Conservation (phyloP, 1,140 invertebrate species). For the Calephelis nemesis region DNA sequence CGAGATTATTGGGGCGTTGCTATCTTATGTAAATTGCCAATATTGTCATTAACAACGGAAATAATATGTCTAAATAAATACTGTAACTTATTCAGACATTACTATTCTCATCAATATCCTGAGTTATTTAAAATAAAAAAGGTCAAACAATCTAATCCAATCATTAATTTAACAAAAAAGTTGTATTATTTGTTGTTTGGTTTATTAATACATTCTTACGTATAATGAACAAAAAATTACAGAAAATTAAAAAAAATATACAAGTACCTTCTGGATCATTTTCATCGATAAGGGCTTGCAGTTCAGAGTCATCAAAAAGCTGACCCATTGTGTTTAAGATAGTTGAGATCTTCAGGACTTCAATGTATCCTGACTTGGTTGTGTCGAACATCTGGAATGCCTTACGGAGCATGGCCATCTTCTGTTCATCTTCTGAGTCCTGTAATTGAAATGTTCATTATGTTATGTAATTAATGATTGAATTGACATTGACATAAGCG, state of each 20-base stretch:
- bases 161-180: too few species aligned
- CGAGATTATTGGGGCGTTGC: too few species aligned
- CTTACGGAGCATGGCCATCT: constrained; percentile 92
- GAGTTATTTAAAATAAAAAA: too few species aligned
- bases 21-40: too few species aligned
- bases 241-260: constrained; percentile 27
- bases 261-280: constrained; percentile 88
- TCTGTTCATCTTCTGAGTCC: constrained; percentile 88
- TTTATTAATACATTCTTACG: background rate
- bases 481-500: too few species aligned
- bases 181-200: background rate
- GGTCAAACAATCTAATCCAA: too few species aligned
- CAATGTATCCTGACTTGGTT: constrained; percentile 93
- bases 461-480: too few species aligned
- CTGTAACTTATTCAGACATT: too few species aligned
- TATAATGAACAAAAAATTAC: background rate
- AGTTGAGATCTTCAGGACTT: constrained; percentile 92
- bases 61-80: too few species aligned
- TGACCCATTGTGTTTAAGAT: constrained; percentile 97
- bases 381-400: constrained; percentile 98
- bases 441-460: constrained; percentile 39
- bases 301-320: constrained; percentile 92
- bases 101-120: too few species aligned
- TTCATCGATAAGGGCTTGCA: constrained; percentile 90
- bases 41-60: too few species aligned